Evolutionary conservation across 2,797 vertebrate genomes (phyloP).

Genomic region (Esox masquinongy): DNA sequence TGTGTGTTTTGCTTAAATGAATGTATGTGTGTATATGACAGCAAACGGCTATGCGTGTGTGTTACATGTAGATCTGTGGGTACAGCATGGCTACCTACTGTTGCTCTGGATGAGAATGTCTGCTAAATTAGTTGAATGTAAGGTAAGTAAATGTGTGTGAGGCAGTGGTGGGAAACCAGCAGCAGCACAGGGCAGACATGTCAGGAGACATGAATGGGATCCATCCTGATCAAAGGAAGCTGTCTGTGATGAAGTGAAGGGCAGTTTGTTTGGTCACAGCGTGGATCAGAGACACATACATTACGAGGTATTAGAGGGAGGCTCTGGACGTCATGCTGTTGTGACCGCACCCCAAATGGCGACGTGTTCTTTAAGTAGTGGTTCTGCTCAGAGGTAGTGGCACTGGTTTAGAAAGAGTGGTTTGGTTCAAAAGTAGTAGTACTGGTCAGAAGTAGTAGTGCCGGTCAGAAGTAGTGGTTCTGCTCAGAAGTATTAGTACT

Average conservation of each 20-base stretch:
- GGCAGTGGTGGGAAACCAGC: background rate
- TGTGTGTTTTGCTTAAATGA: background rate
- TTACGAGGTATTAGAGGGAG: constrained; percentile 69
- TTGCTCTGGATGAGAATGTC: too few species aligned
- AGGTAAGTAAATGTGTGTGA: background rate
- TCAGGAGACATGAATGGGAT: constrained; percentile 62
- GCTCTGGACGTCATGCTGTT: constrained; percentile 71
- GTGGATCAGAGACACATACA: constrained; percentile 71
- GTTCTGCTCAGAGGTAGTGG: too few species aligned
- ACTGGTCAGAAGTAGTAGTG: too few species aligned
- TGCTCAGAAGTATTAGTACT: too few species aligned
- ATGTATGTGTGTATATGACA: constrained; percentile 1
- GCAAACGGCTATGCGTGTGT: constrained; percentile 5
- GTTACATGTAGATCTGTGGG: background rate
- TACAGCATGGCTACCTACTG: too few species aligned
- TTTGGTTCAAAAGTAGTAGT: too few species aligned
- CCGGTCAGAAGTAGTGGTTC: too few species aligned
- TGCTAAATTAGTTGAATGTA: too few species aligned
- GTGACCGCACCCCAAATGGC: background rate
- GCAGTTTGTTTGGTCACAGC: constrained; percentile 72
- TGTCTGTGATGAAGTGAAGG: constrained; percentile 72
- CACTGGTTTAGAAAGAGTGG: background rate
- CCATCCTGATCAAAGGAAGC: constrained; percentile 72
- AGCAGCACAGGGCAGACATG: constrained; percentile 49
- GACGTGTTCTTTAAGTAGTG: constrained; percentile 41